Evolutionary conservation across 2,113 vertebrate species (phyloP), one percentile per base, ranked within the genome.

Genomic region (Cyanoramphus novaezelandiae): DNA sequence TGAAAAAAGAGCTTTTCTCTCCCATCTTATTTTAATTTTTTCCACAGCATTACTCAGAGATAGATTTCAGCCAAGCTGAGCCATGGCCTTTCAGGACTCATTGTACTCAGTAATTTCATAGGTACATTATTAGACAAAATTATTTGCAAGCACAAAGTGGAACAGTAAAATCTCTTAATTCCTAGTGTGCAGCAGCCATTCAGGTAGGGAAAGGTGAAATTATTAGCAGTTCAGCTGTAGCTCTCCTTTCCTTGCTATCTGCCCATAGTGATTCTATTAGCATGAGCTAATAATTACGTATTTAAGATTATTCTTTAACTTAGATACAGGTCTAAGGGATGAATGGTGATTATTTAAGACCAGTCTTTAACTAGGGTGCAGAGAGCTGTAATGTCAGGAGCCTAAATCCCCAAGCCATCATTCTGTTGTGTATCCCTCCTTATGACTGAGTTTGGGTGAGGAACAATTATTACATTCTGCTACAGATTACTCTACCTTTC

Each of bases 31-130:
- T 67, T 75, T 53, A 60, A 19, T 75, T 86, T 82, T 67, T 57
- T 46, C 31, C 31, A 67, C 27, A 86, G 39, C 46, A 86, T 67
- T 77, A 85, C 24, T 60, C 23, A 39, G 57, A 86, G 37, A 23
- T 41, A 83, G 71, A 60, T 78, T 94, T 88, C 71, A 88, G 43
- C 20, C 57, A 88, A 65, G 39, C 24, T 68, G 69, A 81, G 60
- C 82, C 60, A 46, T 5, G 29, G 59, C 41, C 8, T 86, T 95
- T 82, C 8, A 28, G 44, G 53, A 85, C 49, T 69, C 5, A 28
- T 60, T 85, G 63, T 79, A 72, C 1, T 11, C 28, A 44, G 6
- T 59, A 53, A 88, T 80, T 92, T 86, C 41, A 28, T 13, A 70
- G 37, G 28, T n/a, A 62, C 4, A 18, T 46, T 35, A 67, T 75